These are phyloP conservation scores for Paratrypauchen microcephalus DNA, from an alignment of 2,797 vertebrate genomes.

Conservation along the genomic window DNA sequence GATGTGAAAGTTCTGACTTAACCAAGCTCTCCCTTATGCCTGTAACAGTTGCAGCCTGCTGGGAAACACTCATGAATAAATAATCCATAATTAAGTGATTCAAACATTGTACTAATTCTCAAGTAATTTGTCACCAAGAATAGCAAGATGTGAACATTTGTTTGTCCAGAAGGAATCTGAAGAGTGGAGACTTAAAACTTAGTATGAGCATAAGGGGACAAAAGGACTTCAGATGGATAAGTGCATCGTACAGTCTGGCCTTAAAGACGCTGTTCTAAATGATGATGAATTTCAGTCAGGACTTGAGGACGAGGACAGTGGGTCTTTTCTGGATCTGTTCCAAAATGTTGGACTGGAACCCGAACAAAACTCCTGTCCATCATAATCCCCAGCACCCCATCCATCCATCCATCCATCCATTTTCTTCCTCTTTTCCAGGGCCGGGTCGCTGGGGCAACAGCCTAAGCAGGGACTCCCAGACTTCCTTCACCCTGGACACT, in stretches of 20 bases:
- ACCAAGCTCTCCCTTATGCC: background rate
- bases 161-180: background rate
- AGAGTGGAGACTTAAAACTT: background rate
- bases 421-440: too few relatives aligned
- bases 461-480: too few relatives aligned
- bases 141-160: background rate
- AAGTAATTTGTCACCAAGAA: too few relatives aligned
- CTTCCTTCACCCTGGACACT: too few relatives aligned
- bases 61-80: constrained; percentile 4
- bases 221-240: background rate
- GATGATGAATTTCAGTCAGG: background rate
- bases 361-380: background rate
- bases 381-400: too few relatives aligned
- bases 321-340: background rate
- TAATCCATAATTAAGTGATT: background rate
- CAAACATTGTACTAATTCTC: constrained; percentile 4
- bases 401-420: too few relatives aligned
- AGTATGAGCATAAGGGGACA: background rate
- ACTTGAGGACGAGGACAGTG: background rate
- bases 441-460: too few relatives aligned
- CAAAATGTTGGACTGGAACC: background rate
- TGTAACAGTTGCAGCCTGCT: background rate
- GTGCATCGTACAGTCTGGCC: background rate
- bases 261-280: background rate
- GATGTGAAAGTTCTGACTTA: background rate